Evolutionary conservation across 2,797 vertebrate species (phyloP).

Genomic region (Vultur gryphus): DNA sequence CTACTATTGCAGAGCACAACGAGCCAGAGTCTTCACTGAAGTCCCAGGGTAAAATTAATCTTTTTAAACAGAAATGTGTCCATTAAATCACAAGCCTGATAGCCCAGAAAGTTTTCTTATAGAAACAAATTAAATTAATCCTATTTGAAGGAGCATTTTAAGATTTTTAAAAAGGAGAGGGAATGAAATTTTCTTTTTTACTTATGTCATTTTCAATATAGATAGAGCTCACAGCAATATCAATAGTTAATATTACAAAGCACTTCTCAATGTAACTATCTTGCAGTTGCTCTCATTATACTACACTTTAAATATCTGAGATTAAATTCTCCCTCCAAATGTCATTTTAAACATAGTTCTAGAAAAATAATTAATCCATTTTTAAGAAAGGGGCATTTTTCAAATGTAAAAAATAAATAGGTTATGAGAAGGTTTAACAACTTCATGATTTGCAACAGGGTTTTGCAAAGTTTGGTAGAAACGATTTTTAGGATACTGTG

Average conservation of each 20-base stretch:
- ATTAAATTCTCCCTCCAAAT: background rate
- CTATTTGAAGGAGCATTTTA: background rate
- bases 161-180: background rate
- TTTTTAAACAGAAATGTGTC: background rate
- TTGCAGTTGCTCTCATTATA: background rate
- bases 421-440: background rate
- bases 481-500: background rate
- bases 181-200: background rate
- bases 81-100: background rate
- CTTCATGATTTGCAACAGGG: background rate
- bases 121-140: constrained; percentile 7
- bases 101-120: background rate
- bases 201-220: background rate
- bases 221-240: background rate
- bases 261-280: background rate
- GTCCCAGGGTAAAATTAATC: constrained; percentile 2
- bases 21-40: background rate
- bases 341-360: background rate
- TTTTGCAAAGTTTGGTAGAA: background rate
- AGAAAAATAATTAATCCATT: background rate
- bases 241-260: background rate
- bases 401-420: background rate
- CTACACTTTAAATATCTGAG: background rate
- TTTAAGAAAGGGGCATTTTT: background rate
- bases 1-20: background rate